Conservation (phyloP, 2,113 vertebrate genomes). For the Eretmochelys imbricata region DNA sequence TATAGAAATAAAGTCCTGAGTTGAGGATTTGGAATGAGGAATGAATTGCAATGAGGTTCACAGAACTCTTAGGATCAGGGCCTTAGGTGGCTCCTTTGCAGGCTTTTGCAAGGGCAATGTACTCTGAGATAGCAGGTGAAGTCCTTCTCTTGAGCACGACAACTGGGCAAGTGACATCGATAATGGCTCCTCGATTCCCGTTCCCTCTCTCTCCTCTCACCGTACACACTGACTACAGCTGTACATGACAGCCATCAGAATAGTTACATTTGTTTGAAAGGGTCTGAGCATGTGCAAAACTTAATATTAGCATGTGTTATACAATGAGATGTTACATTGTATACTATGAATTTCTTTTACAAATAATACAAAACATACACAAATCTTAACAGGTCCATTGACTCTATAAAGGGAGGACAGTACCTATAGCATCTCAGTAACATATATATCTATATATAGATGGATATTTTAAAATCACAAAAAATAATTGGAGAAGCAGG, state of each 20-base stretch:
- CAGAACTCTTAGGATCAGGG: background rate
- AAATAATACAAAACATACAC: accelerated
- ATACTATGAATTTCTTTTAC: background rate
- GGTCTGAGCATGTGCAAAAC: background rate
- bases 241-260: background rate
- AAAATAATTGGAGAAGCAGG: background rate
- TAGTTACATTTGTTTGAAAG: background rate
- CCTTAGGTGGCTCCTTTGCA: background rate
- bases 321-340: background rate
- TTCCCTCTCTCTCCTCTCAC: background rate
- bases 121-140: background rate
- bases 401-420: background rate
- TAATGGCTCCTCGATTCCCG: background rate
- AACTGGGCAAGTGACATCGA: background rate
- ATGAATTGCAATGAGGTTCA: background rate
- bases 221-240: background rate
- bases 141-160: background rate
- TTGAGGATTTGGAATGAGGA: background rate
- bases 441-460: background rate
- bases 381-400: background rate
- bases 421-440: background rate
- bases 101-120: background rate
- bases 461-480: background rate
- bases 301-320: background rate
- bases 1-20: background rate